These are phyloP conservation scores for Enteromius argenteus DNA, from an alignment of 2,797 vertebrate genomes.

Conservation along the genomic window DNA sequence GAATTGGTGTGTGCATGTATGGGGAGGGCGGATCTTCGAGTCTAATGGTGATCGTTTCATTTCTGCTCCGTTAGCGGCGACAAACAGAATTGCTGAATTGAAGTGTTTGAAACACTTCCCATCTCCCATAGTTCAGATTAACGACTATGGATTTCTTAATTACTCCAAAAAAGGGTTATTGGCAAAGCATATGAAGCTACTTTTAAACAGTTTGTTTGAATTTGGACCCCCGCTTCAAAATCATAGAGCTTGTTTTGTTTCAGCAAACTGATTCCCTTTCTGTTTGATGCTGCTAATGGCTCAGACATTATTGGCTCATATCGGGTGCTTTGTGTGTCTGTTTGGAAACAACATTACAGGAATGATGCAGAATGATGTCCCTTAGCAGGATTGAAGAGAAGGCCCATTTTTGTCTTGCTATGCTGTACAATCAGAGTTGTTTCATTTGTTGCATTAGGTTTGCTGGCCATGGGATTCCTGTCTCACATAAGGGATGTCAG, in stretches of 20 bases:
- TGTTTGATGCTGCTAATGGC: slow-evolving; percentile 21
- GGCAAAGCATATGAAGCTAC: background rate
- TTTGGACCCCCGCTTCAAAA: background rate
- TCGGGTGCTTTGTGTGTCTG: background rate
- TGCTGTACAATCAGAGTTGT: slow-evolving; percentile 41
- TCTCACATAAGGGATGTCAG: background rate
- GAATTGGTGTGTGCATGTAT: slow-evolving; percentile 69
- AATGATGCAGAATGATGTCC: background rate
- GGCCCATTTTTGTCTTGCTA: background rate
- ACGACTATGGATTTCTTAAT: background rate
- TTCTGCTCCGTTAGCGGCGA: background rate
- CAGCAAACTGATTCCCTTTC: background rate
- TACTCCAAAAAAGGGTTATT: background rate
- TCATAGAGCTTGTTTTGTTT: background rate
- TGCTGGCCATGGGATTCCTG: background rate
- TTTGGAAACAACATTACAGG: slow-evolving; percentile 7
- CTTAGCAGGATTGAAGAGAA: slow-evolving; percentile 15
- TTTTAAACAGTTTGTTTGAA: background rate
- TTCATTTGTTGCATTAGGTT: slow-evolving; percentile 21
- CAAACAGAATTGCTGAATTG: background rate
- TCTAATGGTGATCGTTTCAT: background rate
- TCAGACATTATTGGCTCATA: background rate
- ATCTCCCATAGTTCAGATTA: background rate
- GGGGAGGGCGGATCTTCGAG: slow-evolving; percentile 3
- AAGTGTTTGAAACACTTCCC: background rate